phyloP scores from a whole-genome alignment of 2,888 invertebrate genomes.

The Lasioglossum morio region DNA sequence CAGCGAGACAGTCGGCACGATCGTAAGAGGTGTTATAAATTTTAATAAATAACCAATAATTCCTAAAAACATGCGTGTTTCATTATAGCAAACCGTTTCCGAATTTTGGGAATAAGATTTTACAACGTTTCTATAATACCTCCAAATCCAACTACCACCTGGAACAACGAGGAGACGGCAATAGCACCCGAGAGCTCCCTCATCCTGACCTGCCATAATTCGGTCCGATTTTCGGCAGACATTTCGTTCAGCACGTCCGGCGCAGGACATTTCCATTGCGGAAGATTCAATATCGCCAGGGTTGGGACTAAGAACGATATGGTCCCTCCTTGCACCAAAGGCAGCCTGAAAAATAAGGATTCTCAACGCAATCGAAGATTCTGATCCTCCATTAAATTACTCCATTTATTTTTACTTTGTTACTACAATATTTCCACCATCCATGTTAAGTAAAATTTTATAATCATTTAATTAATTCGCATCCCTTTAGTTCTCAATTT shows the following conservation, averaged over 20 bases:
- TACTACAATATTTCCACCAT: no score
- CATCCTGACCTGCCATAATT: slow-evolving; percentile 91
- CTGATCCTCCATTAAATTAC: no score
- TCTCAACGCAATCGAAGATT: background rate
- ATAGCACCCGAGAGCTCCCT: slow-evolving; percentile 94
- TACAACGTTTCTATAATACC: slow-evolving; percentile 65
- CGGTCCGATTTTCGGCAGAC: slow-evolving; percentile 86
- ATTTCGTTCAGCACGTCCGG: slow-evolving; percentile 86
- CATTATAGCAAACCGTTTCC: background rate
- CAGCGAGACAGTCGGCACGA: slow-evolving; percentile 93
- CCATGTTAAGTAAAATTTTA: no score
- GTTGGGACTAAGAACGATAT: slow-evolving; percentile 93
- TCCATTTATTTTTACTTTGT: no score
- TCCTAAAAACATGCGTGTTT: slow-evolving; percentile 84
- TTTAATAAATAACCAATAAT: slow-evolving; percentile 90
- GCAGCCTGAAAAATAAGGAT: slow-evolving; percentile 81
- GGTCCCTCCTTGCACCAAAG: slow-evolving; percentile 91
- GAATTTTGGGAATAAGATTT: background rate
- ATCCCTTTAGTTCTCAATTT: no score
- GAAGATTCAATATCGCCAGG: slow-evolving; percentile 90
- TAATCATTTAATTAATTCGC: no score
- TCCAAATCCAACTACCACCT: slow-evolving; percentile 89
- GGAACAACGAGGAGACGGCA: slow-evolving; percentile 91
- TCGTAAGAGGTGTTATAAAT: slow-evolving; percentile 93
- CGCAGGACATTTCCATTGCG: slow-evolving; percentile 90